Evolutionary conservation across 2,113 vertebrate species (phyloP).

Genomic region (Heteronetta atricapilla): DNA sequence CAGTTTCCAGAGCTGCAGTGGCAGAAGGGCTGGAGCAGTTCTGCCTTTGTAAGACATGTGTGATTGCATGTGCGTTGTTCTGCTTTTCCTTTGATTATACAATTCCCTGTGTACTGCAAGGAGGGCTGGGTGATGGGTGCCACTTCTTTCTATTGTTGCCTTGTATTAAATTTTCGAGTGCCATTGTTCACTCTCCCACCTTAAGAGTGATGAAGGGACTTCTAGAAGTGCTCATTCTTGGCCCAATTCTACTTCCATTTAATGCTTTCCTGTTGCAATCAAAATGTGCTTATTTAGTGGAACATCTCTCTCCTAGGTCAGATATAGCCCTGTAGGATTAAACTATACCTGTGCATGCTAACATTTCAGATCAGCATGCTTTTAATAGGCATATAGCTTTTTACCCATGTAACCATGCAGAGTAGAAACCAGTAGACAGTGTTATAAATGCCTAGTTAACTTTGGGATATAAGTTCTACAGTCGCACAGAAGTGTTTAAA

Average conservation of each 20-base stretch:
- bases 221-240: not conserved
- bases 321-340: not conserved
- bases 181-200: not conserved
- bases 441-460: not conserved
- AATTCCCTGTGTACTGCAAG: fast-evolving
- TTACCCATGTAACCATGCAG: not conserved
- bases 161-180: not conserved
- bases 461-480: not conserved
- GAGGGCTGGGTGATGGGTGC: not conserved
- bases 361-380: not conserved
- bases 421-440: not conserved
- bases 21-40: not conserved
- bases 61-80: not conserved
- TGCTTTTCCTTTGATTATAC: not conserved
- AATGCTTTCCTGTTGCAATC: not conserved
- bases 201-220: not conserved
- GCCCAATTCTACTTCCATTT: not conserved
- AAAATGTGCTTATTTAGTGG: not conserved
- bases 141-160: not conserved
- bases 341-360: too few relatives aligned
- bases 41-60: not conserved
- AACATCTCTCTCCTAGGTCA: not conserved
- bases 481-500: not conserved
- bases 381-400: not conserved
- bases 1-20: not conserved